Conservation (phyloP, 2,888 invertebrate species). For the Bugulina stolonifera region DNA sequence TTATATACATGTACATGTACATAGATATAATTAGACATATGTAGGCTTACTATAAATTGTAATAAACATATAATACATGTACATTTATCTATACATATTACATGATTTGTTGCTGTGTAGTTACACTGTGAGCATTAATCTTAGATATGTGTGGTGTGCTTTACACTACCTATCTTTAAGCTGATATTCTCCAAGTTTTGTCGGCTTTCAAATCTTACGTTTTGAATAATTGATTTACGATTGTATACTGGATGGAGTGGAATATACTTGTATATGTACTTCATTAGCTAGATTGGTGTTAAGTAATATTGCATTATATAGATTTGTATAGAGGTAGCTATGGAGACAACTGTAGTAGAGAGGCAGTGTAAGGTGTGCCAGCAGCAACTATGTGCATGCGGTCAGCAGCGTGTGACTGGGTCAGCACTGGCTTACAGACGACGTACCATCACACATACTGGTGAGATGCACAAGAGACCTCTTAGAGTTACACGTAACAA, state of each 20-base stretch:
- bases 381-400: not conserved
- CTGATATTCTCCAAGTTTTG: too few relatives aligned
- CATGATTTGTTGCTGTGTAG: too few relatives aligned
- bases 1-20: too few relatives aligned
- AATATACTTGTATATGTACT: not conserved
- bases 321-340: not conserved
- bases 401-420: not conserved
- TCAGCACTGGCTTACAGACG: not conserved
- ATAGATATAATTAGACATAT: too few relatives aligned
- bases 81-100: too few relatives aligned
- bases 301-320: not conserved
- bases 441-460: conserved; percentile 12
- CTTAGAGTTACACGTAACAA: not conserved
- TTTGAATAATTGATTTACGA: not conserved
- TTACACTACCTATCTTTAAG: too few relatives aligned
- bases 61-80: too few relatives aligned
- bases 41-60: too few relatives aligned
- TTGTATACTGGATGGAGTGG: not conserved
- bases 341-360: not conserved
- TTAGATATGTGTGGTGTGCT: too few relatives aligned
- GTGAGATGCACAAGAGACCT: conserved; percentile 2
- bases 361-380: not conserved
- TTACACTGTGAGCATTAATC: too few relatives aligned
- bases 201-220: too few relatives aligned
- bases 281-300: too few relatives aligned